Evolutionary conservation across 2,113 vertebrate species (phyloP), one percentile per base, ranked within the genome.

Genomic region (Nansenia antarctica): DNA sequence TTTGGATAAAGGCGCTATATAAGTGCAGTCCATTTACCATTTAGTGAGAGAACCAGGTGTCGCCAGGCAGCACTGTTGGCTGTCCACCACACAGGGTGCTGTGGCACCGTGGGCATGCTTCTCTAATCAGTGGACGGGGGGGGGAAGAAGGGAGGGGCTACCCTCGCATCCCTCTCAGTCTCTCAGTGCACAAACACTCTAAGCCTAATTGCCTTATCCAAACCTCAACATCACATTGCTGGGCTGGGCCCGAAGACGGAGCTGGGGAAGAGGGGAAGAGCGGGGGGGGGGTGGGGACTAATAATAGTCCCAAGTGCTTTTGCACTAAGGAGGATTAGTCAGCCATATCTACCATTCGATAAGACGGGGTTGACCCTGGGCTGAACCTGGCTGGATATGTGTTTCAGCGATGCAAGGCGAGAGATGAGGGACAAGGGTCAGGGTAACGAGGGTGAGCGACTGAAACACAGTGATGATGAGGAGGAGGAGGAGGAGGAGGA

Each of bases 321-420:
- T 86, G 77, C 70, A 61, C 85, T 91, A 88, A 92, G 90, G 85
- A 91, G 90, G 92, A 92, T 93, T 93, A 93, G 75, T 77, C 79
- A 55, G 83, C 88, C 85, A 87, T 88, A 88, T 92, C 90, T 89
- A 90, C 86, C 73, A 87, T 85, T 73, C 74, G 39, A 57, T 93
- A 93, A 93, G 87, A 91, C 66, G 72, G 86, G 59, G 83, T 87
- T 93, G 90, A 91, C 91, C 90, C 74, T 83, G 82, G 85, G 85
- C 70, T 93, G 92, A 92, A 92, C 92, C 79, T 72, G 78, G 45
- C 34, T 15, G 42, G 71, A 83, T 85, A 88, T 85, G 87, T 83
- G 85, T 80, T 81, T 49, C 12, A 75, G 65, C 69, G 55, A 78
- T 7, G 63, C 62, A 71, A 52, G 20, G 53, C 20, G 42, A 47